Evolutionary conservation across 1,140 invertebrate species (phyloP), one percentile per base, ranked within the genome.

Genomic region (Spodoptera litura): DNA sequence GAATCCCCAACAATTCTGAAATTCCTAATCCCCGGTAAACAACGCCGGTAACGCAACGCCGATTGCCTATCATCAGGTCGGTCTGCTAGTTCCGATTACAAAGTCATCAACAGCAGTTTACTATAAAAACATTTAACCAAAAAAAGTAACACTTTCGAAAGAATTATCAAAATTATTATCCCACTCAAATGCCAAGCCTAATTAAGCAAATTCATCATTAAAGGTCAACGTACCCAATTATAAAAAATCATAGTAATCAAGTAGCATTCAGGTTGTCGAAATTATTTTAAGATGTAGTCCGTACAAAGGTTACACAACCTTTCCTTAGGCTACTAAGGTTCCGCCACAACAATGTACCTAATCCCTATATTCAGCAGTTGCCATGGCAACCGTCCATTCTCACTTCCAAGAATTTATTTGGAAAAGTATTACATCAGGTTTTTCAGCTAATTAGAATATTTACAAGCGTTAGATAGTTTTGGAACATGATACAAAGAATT

Each of bases 231-330:
- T 8, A 44, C 35, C 61, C 61, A 64, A 44, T 64, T 64, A 64
- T 27, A 59, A 59, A 59, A 31, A 59, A 27, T 64, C 61, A 44
- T 4, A 11, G 5, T 38, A 44, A 9, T 44, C 62, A 49, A 44
- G 27, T 27, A 4, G 10, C 9, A 61, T 73, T 6, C 38, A 27
- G 59, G 56, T 61, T 51, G 71, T 62, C 72, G 44, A 75, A 51
- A 64, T 64, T 62, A 75, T 75, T 75, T 75, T 53, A 75, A 11
- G 20, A 75, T 25, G 38, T 61, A 35, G 56, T 55, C 31, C 4
- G 44, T 61, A 64, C 59, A 75, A 64, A 75, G 72, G 44, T 20
- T 53, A 15, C 55, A 12, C 13, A 10, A 15, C 25, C 15, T 55
- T 53, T 6, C 72, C 73, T 44, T 2, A 49, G 58, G 73, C 44